These are phyloP conservation scores for Sphaerodactylus townsendi DNA, from an alignment of 2,113 vertebrate genomes.

Conservation along the genomic window DNA sequence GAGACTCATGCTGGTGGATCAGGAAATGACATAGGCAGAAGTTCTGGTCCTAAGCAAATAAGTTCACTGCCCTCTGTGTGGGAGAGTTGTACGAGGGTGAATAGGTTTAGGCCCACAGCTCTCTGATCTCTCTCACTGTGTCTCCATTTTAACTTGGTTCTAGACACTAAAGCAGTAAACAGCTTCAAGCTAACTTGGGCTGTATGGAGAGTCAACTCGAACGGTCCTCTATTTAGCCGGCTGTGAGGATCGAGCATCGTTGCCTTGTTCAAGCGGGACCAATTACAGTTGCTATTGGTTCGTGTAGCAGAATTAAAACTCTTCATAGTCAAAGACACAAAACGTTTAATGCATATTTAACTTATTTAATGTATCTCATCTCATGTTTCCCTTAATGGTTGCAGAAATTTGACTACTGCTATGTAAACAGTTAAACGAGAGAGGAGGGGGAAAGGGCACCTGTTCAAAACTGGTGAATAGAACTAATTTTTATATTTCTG, in stretches of 20 bases:
- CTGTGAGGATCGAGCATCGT: conserved; percentile 31
- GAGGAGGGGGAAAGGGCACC: conserved; percentile 44
- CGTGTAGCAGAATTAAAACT: conserved; percentile 61
- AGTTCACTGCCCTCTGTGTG: neutral
- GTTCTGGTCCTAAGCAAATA: neutral
- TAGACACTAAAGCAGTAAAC: conserved; percentile 45
- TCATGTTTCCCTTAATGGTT: conserved; percentile 76
- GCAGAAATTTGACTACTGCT: conserved; percentile 54
- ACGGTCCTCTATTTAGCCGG: conserved; percentile 10
- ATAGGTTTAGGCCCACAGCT: neutral
- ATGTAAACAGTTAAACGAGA: neutral
- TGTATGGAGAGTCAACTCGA: conserved; percentile 5
- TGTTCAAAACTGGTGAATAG: conserved; percentile 51
- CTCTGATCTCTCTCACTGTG: conserved; percentile 49
- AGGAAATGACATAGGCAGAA: neutral
- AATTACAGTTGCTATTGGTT: conserved; percentile 68
- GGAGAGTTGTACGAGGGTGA: neutral
- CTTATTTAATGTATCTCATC: conserved; percentile 82
- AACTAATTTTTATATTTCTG: conserved; percentile 68
- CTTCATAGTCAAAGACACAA: conserved; percentile 38
- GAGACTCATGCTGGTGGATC: neutral
- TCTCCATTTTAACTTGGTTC: conserved; percentile 41
- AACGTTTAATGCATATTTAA: conserved; percentile 77
- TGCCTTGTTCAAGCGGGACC: conserved; percentile 74
- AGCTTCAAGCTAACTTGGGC: conserved; percentile 31